Percentiles rank a stretch among this genome's conserved stretches.
These are phyloP conservation scores for Drosophila virilis DNA, from an alignment of 1,140 invertebrate genomes.

Conservation along the genomic window DNA sequence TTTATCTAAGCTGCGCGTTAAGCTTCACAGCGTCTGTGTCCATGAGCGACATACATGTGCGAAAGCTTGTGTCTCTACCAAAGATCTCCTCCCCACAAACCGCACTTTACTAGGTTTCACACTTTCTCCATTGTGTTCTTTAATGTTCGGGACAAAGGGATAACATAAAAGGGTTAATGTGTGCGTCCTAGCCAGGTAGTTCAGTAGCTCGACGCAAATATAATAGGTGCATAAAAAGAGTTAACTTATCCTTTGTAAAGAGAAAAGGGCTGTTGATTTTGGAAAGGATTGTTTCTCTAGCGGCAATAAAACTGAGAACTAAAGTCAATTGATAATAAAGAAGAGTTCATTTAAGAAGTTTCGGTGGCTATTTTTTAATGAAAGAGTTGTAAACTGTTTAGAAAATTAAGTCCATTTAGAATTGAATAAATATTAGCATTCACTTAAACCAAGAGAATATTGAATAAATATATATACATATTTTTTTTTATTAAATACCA, in stretches of 20 bases:
- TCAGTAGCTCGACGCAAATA: conserved; percentile 23
- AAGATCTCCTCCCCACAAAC: background rate
- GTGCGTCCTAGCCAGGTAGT: conserved; percentile 46
- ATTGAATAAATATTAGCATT: background rate
- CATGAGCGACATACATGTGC: too few relatives aligned
- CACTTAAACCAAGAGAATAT: background rate
- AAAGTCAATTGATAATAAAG: conserved; percentile 44
- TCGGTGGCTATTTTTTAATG: background rate
- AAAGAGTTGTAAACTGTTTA: too few relatives aligned
- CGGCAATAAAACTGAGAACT: conserved; percentile 26
- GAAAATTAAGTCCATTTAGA: too few relatives aligned
- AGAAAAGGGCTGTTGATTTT: conserved; percentile 34
- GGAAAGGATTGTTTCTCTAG: conserved; percentile 6
- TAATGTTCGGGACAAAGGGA: conserved; percentile 32
- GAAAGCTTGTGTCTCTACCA: too few relatives aligned
- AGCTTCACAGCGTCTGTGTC: too few relatives aligned
- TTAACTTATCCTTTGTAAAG: conserved; percentile 61
- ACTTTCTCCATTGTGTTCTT: conserved; percentile 22
- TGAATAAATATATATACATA: background rate
- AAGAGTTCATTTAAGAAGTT: conserved; percentile 35
- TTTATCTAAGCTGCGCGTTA: too few relatives aligned
- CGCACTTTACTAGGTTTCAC: conserved; percentile 19
- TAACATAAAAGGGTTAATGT: conserved; percentile 72
- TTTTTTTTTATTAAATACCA: background rate
- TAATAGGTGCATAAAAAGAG: conserved; percentile 75